These are phyloP conservation scores for Cololabis saira DNA, from an alignment of 2,113 vertebrate species.

Conservation along the genomic window DNA sequence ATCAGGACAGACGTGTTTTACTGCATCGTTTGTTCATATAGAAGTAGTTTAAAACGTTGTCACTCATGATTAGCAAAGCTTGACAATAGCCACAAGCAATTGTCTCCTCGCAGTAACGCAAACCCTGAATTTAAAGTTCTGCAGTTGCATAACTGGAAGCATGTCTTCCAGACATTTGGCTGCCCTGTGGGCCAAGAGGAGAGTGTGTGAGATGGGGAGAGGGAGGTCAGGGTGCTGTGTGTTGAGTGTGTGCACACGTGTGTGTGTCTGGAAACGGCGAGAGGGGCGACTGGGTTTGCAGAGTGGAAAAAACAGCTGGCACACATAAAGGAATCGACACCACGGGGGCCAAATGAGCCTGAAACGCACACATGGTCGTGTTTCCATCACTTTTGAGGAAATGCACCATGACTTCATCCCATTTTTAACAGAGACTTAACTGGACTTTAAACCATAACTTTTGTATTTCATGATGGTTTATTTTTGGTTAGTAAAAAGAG, in stretches of 20 bases:
- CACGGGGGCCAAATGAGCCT: slow-evolving; percentile 32
- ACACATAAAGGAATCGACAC: slow-evolving; percentile 61
- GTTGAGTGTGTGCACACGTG: slow-evolving; percentile 24
- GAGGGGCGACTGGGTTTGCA: slow-evolving; percentile 48
- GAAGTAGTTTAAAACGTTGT: too few relatives aligned
- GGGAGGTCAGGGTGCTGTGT: slow-evolving; percentile 16
- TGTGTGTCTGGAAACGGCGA: slow-evolving; percentile 21
- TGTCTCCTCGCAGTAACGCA: slow-evolving; percentile 2
- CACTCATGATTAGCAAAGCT: too few relatives aligned
- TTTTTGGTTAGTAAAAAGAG: too few relatives aligned
- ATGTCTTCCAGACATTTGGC: slow-evolving; percentile 22
- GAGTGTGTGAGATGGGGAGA: slow-evolving; percentile 21
- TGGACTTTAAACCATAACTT: too few relatives aligned
- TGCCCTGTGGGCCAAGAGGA: slow-evolving; percentile 28
- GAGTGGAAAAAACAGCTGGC: slow-evolving; percentile 59
- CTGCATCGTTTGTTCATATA: too few relatives aligned
- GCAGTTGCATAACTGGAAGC: slow-evolving; percentile 55
- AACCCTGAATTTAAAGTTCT: slow-evolving; percentile 15
- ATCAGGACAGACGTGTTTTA: too few relatives aligned
- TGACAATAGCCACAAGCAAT: too few relatives aligned
- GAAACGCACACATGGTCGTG: slow-evolving; percentile 8
- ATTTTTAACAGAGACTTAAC: too few relatives aligned
- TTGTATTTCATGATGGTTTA: too few relatives aligned
- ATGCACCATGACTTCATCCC: background rate
- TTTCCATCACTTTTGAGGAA: slow-evolving; percentile 10